Evolutionary conservation across 2,113 vertebrate species (phyloP).

Genomic region (Tinamus guttatus): DNA sequence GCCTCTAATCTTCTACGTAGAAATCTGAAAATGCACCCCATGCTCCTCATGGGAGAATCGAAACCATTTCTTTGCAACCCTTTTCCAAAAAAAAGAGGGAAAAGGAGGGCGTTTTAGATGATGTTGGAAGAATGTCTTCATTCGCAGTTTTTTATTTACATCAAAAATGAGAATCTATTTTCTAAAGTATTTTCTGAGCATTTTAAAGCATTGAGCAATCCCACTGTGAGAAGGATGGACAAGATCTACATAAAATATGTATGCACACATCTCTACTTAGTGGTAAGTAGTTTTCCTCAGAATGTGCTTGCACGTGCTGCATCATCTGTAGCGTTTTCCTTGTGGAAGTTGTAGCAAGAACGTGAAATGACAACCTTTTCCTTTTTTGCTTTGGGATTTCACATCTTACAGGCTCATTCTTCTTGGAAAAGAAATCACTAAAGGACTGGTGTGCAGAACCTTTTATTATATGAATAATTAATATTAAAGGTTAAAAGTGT

Average conservation of each 20-base stretch:
- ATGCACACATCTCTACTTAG: not conserved
- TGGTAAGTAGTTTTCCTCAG: not conserved
- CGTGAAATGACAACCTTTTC: not conserved
- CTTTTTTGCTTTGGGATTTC: not conserved
- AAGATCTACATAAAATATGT: not conserved
- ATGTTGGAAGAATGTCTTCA: not conserved
- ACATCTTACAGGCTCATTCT: not conserved
- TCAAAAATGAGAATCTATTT: not conserved
- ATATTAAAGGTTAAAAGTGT: not conserved
- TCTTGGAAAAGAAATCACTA: not conserved
- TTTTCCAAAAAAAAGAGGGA: too few relatives aligned
- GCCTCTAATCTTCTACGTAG: not conserved
- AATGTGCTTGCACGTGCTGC: not conserved
- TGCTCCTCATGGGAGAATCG: not conserved
- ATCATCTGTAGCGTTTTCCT: not conserved
- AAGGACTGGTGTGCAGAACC: not conserved
- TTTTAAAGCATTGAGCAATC: not conserved
- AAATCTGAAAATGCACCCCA: not conserved
- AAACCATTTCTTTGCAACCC: not conserved
- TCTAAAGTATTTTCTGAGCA: not conserved
- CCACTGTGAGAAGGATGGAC: not conserved
- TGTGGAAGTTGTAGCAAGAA: not conserved
- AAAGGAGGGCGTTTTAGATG: not conserved
- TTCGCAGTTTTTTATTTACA: not conserved
- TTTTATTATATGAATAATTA: constrained; percentile 8